These are phyloP conservation scores for Deroptyus accipitrinus DNA, from an alignment of 2,113 vertebrate genomes.

Conservation along the genomic window DNA sequence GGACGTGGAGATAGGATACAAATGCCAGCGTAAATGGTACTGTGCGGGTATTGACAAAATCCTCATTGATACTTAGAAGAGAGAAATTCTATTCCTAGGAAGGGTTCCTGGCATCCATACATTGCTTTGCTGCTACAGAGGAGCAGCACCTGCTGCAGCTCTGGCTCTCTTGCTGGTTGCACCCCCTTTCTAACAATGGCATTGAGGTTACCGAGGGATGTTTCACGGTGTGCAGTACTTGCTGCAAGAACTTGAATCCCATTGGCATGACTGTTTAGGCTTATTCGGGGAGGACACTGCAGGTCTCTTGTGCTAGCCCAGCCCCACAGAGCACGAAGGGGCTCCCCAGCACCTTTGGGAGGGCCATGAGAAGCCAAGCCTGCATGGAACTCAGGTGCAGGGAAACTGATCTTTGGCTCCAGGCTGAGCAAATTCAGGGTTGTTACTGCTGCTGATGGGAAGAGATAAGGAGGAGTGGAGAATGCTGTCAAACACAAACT, in stretches of 20 bases:
- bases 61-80: fast-evolving
- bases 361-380: neutral
- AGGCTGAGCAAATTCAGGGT: neutral
- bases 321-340: fast-evolving
- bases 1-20: fast-evolving
- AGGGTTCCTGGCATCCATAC: neutral
- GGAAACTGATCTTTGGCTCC: neutral
- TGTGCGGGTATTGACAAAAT: neutral
- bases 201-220: neutral
- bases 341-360: neutral
- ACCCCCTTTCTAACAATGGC: fast-evolving
- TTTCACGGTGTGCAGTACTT: fast-evolving
- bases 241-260: neutral
- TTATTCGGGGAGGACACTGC: fast-evolving
- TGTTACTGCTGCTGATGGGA: fast-evolving
- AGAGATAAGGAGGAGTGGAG: neutral
- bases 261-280: fast-evolving
- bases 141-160: neutral
- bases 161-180: fast-evolving
- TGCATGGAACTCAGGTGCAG: fast-evolving
- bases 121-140: neutral
- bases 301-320: neutral
- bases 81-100: neutral
- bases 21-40: neutral
- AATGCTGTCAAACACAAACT: neutral